Evolutionary conservation across 2,113 vertebrate genomes (phyloP).

Genomic region (Falco punctatus): DNA sequence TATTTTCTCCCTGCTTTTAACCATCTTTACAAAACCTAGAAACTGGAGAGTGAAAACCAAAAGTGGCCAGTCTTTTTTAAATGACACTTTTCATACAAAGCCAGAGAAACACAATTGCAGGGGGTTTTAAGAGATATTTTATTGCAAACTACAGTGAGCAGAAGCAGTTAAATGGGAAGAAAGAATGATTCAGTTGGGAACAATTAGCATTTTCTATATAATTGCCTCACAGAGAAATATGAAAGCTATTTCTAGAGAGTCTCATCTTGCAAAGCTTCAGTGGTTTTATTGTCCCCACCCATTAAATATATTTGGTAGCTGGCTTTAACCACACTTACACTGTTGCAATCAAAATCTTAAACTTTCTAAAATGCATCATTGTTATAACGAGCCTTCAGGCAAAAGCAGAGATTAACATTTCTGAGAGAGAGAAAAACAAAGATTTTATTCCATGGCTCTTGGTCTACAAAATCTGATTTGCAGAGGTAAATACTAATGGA

Average conservation of each 20-base stretch:
- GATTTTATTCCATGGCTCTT: slow-evolving; percentile 28
- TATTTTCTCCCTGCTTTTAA: neutral
- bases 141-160: neutral
- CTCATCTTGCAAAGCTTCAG: slow-evolving; percentile 52
- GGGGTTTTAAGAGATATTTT: neutral
- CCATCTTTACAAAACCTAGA: neutral
- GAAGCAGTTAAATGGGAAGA: slow-evolving; percentile 20
- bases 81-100: neutral
- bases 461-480: slow-evolving; percentile 32
- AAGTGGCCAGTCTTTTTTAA: neutral
- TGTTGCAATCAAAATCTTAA: slow-evolving; percentile 51
- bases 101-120: neutral
- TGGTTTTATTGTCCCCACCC: slow-evolving; percentile 50
- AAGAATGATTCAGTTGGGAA: slow-evolving; percentile 24
- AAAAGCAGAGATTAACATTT: slow-evolving; percentile 60
- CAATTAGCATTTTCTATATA: slow-evolving; percentile 43
- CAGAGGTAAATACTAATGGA: slow-evolving; percentile 50
- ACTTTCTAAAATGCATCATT: slow-evolving; percentile 42
- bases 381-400: slow-evolving; percentile 52
- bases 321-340: slow-evolving; percentile 40
- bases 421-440: slow-evolving; percentile 51
- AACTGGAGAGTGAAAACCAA: neutral
- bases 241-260: slow-evolving; percentile 49
- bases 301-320: slow-evolving; percentile 45
- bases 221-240: slow-evolving; percentile 45